These are phyloP conservation scores for Edolisoma coerulescens DNA, from an alignment of 2,113 vertebrate species.

Conservation along the genomic window DNA sequence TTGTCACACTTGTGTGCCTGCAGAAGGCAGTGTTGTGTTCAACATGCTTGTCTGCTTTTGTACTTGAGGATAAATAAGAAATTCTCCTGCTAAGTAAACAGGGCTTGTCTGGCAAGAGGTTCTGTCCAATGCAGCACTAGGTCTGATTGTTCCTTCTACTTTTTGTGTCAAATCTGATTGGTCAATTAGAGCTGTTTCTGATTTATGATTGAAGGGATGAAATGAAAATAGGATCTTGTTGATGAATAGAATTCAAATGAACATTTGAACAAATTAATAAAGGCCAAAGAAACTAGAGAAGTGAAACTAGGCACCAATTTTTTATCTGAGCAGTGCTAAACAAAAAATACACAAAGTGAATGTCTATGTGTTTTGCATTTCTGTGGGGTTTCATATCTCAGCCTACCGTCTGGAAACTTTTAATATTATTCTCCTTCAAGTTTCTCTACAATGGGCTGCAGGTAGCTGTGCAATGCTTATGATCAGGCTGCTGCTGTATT, in stretches of 20 bases:
- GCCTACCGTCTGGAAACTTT: too few relatives aligned
- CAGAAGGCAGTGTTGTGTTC: background rate
- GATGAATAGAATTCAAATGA: background rate
- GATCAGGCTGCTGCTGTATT: background rate
- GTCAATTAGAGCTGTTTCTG: background rate
- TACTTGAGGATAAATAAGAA: background rate
- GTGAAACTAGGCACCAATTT: background rate
- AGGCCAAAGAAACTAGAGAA: conserved; percentile 40
- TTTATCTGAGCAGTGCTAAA: conserved; percentile 10
- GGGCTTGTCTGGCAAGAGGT: background rate
- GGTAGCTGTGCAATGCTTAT: background rate
- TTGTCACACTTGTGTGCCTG: background rate
- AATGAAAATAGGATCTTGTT: background rate
- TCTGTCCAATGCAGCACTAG: background rate
- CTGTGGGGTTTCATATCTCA: background rate
- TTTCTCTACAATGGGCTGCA: background rate
- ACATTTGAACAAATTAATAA: background rate
- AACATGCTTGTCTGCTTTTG: background rate
- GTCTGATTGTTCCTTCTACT: background rate
- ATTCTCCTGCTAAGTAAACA: background rate
- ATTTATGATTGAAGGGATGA: background rate
- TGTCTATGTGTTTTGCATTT: background rate
- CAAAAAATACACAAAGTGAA: background rate
- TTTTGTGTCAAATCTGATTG: background rate
- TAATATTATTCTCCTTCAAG: background rate